A percentile compares a stretch with the other conserved stretches of the same genome.
Conservation (phyloP, 2,113 vertebrate species). For the Lampris megalopsis region DNA sequence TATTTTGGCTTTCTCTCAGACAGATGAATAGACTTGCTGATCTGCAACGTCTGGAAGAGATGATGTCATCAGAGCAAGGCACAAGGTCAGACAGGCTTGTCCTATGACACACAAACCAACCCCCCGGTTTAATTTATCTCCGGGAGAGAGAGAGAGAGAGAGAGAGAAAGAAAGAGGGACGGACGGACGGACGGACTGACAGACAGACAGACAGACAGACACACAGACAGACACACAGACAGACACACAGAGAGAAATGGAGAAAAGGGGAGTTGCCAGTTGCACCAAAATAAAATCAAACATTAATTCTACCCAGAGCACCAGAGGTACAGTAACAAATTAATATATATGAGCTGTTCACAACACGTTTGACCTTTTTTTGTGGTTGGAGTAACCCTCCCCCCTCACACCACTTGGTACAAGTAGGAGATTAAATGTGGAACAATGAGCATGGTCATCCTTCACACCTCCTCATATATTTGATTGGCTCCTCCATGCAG, state of each 20-base stretch:
- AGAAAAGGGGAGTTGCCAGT: not conserved
- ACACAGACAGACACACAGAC: not conserved
- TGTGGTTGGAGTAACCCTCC: too few species aligned
- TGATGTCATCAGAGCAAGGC: slow-evolving; percentile 67
- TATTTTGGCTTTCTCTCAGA: slow-evolving; percentile 18
- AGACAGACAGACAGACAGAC: not conserved
- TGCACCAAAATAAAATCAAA: not conserved
- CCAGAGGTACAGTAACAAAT: too few species aligned
- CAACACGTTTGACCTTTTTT: too few species aligned
- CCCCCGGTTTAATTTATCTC: not conserved
- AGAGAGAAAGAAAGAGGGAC: too few species aligned
- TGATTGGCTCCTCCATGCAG: too few species aligned
- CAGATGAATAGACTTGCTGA: slow-evolving; percentile 29
- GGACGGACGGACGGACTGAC: not conserved
- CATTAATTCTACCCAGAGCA: too few species aligned
- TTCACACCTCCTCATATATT: too few species aligned
- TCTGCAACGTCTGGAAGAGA: slow-evolving; percentile 58
- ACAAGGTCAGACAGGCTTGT: not conserved
- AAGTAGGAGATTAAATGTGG: too few species aligned
- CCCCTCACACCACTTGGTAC: too few species aligned
- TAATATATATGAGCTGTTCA: too few species aligned
- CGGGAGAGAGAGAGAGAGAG: too few species aligned
- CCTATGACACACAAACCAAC: not conserved
- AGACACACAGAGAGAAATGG: not conserved
- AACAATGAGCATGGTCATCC: too few species aligned